Conservation (phyloP, 2,888 invertebrate species). For the Timema podura region DNA sequence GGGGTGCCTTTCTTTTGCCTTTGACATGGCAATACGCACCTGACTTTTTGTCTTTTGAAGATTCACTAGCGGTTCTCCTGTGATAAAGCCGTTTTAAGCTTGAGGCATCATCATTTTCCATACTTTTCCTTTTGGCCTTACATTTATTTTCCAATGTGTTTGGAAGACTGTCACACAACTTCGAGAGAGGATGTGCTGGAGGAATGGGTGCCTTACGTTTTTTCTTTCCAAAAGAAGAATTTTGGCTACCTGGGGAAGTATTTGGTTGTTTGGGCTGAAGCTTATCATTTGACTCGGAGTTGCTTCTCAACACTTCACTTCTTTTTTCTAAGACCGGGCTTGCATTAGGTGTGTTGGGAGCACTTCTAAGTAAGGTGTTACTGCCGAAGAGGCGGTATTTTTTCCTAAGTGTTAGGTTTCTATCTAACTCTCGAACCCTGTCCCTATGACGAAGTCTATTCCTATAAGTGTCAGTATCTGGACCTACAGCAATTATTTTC, state of each 20-base stretch:
- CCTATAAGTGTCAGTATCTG: slow-evolving; percentile 61
- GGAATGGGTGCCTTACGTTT: slow-evolving; percentile 36
- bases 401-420: slow-evolving; percentile 58
- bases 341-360: slow-evolving; percentile 19
- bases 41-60: slow-evolving; percentile 54
- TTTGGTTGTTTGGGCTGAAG: slow-evolving; percentile 34
- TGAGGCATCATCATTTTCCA: slow-evolving; percentile 21
- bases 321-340: slow-evolving; percentile 21
- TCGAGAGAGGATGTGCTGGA: slow-evolving; percentile 36
- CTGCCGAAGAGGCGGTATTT: slow-evolving; percentile 59
- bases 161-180: slow-evolving; percentile 35
- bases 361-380: slow-evolving; percentile 30
- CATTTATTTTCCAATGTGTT: slow-evolving; percentile 30
- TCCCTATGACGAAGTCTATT: slow-evolving; percentile 58
- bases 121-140: slow-evolving; percentile 20
- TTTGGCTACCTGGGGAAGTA: slow-evolving; percentile 33
- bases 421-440: slow-evolving; percentile 54
- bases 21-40: slow-evolving; percentile 62
- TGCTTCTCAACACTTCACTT: slow-evolving; percentile 9
- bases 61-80: slow-evolving; percentile 60
- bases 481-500: slow-evolving; percentile 50
- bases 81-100: slow-evolving; percentile 38
- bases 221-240: slow-evolving; percentile 32
- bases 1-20: slow-evolving; percentile 68
- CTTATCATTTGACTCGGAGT: slow-evolving; percentile 17